Percentiles rank a stretch among this genome's conserved stretches.
These are phyloP conservation scores for Apis florea DNA, from an alignment of 1,140 invertebrate species.

Conservation along the genomic window DNA sequence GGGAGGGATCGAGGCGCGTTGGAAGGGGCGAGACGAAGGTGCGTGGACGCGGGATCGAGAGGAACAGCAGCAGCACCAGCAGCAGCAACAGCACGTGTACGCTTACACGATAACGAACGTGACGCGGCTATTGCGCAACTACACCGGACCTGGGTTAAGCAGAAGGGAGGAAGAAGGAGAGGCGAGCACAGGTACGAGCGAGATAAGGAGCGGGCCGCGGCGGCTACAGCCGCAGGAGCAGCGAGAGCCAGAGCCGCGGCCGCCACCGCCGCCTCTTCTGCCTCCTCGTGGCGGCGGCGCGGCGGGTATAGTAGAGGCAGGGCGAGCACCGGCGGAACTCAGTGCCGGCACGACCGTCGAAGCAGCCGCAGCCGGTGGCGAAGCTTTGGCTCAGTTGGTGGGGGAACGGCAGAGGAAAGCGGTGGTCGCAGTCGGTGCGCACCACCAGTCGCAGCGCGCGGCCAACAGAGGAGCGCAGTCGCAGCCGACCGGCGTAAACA, in stretches of 20 bases:
- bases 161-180: slow-evolving; percentile 55
- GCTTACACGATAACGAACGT: slow-evolving; percentile 78
- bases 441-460: slow-evolving; percentile 47
- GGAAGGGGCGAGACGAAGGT: not conserved
- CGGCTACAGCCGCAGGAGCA: not conserved
- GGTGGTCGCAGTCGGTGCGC: slow-evolving; percentile 26
- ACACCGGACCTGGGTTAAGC: slow-evolving; percentile 76
- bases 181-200: slow-evolving; percentile 61
- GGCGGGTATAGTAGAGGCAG: slow-evolving; percentile 72
- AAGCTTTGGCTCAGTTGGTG: slow-evolving; percentile 43
- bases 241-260: not conserved
- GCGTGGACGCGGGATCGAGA: slow-evolving; percentile 2
- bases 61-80: slow-evolving; percentile 40
- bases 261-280: slow-evolving; percentile 72
- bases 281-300: slow-evolving; percentile 66
- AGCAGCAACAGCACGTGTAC: slow-evolving; percentile 75
- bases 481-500: slow-evolving; percentile 47
- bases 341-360: slow-evolving; percentile 78
- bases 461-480: slow-evolving; percentile 9
- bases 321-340: slow-evolving; percentile 73
- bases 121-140: slow-evolving; percentile 78
- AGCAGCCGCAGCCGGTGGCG: slow-evolving; percentile 64
- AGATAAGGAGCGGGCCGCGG: slow-evolving; percentile 70
- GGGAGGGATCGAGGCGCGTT: slow-evolving; percentile 9
- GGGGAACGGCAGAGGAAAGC: slow-evolving; percentile 63